Evolutionary conservation across 2,888 invertebrate genomes (phyloP), one percentile per base, ranked within the genome.

Genomic region (Cephus runcator): DNA sequence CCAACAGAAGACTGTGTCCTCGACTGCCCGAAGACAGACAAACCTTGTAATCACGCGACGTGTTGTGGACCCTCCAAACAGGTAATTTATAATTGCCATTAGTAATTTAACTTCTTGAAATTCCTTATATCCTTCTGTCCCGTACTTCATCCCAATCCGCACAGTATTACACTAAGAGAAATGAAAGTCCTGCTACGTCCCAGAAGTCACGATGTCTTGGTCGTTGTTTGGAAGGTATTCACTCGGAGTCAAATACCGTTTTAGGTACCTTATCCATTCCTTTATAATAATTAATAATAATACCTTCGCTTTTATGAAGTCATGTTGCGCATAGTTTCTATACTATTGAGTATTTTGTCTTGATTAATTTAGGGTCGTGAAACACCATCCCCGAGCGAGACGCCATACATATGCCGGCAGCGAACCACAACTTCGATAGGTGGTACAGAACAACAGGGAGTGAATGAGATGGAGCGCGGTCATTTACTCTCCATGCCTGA

Each of bases 61-160:
- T 98, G 98, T 90, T 98, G 98, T 90, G 96, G 96, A 56, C 96
- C 96, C 77, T 95, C 96, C 80, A 96, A 95, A 92, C 95, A 95
- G 94, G 96, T 95, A 92, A 92, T 90, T 88, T 81, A 75, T 56
- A 56, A 56, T 56, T 75, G 34, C 68, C 35, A 34, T 77, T 73
- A 79, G 75, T 31, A 71, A 15, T 71, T 11, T 30, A 31, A 56
- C 34, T 78, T 76, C 23, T 75, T 76, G 73, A 80, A 73, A 30
- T 23, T 34, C 56, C 69, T 77, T 74, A 23, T 78, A 77, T 78
- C 79, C 75, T 83, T 79, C 77, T 56, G 2, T 56, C 56, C 2
- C 9, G 23, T 56, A 23, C 9, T 56, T 56, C 23, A 9, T 56
- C 56, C 56, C 56, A 56, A 56, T 56, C 56, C 83, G 80, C 75